Conservation (phyloP, 37 sponge, comb jelly and placozoan genomes). For the Aplysina aerophoba region DNA sequence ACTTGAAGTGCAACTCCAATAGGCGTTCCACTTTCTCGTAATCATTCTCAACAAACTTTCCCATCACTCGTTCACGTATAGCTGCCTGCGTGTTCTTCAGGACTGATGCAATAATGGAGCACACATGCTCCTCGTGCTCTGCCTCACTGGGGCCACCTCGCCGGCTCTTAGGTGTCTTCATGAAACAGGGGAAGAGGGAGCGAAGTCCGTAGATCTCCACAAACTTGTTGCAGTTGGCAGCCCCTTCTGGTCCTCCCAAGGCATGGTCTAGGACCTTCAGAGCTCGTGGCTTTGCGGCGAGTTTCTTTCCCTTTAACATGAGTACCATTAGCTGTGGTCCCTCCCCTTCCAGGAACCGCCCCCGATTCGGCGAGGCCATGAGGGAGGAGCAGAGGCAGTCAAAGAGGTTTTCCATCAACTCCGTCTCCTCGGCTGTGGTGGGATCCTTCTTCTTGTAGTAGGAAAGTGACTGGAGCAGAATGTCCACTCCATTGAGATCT, state of each 20-base stretch:
- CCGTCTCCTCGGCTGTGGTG: constrained; percentile 78
- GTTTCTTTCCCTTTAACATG: constrained; percentile 93
- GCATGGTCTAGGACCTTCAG: constrained; percentile 96
- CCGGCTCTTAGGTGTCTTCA: constrained; percentile 82
- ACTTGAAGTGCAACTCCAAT: constrained; percentile 90
- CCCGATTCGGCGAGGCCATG: constrained; percentile 84
- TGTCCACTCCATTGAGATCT: constrained; percentile 89
- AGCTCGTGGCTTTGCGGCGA: constrained; percentile 69
- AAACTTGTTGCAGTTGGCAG: constrained; percentile 90
- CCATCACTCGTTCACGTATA: constrained; percentile 63
- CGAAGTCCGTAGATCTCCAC: constrained; percentile 93
- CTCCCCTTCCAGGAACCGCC: constrained; percentile 92
- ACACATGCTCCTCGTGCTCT: constrained; percentile 94
- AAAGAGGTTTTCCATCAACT: constrained; percentile 98
- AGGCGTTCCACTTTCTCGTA: constrained; percentile 93
- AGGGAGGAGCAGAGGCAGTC: constrained; percentile 93
- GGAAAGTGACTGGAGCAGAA: constrained; percentile 91
- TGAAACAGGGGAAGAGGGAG: constrained; percentile 93
- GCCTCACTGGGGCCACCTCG: constrained; percentile 62
- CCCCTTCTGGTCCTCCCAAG: constrained; percentile 80
- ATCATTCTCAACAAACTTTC: constrained; percentile 96
- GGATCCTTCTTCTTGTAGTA: constrained; percentile 95
- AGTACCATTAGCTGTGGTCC: constrained; percentile 98
- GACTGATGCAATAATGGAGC: constrained; percentile 86
- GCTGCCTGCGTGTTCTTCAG: constrained; percentile 64